Conservation (phyloP, 2,797 vertebrate species). For the Pipistrellus pygmaeus region DNA sequence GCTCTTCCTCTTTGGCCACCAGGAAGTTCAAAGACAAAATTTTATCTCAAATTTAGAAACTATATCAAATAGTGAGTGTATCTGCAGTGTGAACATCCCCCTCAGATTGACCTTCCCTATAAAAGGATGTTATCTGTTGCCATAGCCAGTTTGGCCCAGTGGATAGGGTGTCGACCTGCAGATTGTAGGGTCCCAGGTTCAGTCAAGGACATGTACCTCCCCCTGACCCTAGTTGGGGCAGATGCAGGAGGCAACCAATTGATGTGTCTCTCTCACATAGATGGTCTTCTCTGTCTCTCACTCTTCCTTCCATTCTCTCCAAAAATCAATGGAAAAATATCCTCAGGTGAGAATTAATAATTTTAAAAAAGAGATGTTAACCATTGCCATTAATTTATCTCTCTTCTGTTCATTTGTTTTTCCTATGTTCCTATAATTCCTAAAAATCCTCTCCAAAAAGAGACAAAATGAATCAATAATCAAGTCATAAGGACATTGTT, state of each 20-base stretch:
- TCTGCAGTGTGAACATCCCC: background rate
- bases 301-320: no score
- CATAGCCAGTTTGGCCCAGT: no score
- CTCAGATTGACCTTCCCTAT: background rate
- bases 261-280: no score
- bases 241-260: no score
- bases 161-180: no score
- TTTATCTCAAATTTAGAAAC: conserved; percentile 6
- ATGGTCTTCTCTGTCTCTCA: no score
- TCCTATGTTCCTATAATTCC: background rate
- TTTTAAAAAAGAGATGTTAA: background rate
- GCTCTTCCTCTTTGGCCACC: background rate
- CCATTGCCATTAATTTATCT: background rate
- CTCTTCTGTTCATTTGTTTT: background rate
- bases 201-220: no score
- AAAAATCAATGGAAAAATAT: no score
- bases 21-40: background rate
- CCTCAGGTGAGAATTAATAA: no score
- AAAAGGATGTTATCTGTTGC: background rate
- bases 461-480: background rate
- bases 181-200: no score
- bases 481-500: background rate
- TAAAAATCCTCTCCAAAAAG: background rate
- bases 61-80: background rate
- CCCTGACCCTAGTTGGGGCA: no score